Base-by-base conservation (phyloP, 2,797 vertebrate species). In the Acipenser transmontanus region DNA sequence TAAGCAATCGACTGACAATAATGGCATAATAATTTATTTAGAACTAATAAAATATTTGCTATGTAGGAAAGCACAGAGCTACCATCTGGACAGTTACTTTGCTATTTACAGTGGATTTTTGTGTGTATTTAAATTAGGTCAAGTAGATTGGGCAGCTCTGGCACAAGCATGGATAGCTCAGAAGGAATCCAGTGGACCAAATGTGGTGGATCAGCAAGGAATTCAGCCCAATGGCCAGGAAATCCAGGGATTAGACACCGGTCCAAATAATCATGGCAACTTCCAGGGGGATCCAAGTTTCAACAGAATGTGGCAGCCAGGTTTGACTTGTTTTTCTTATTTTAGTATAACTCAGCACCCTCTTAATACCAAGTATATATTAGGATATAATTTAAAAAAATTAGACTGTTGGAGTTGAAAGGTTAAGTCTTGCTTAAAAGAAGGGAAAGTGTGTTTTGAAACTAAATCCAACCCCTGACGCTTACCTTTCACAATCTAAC, bases 151-250 rank as follows among this genome's bases (percentile, higher is more conserved):
- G 97, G 97, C 97, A 63, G 97, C 97, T 52, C 88, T 99, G 82
- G 97, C 97, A 69, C 97, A 99, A 82, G 97, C 97, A 74, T 99
- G 97, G 97, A 99, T 99, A 76, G 97, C 97, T 65, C 97, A 99
- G 66, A 95, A 97, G 73, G 96, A 99, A 82, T 92, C 96, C 1
- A 94, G 93, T 2, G 94, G 93, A 69, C 84, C 87, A 67, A 80
- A 68, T 70, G 72, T 91, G 50, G 85, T 87, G 64, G 95, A 94
- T 65, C 95, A 87, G 54, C 92, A 74, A 52, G 89, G 67, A 71
- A 82, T 94, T 72, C 94, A 95, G 80, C 93, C 93, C 71, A 98
- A 98, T 7, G 95, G 95, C 71, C 95, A 96, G 77, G 94, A 96
- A 57, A 86, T 97, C 76, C 87, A 93, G 34, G 79, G 90, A 71